Base-by-base conservation (phyloP, 2,113 vertebrate genomes). In the Lycaon pictus region DNA sequence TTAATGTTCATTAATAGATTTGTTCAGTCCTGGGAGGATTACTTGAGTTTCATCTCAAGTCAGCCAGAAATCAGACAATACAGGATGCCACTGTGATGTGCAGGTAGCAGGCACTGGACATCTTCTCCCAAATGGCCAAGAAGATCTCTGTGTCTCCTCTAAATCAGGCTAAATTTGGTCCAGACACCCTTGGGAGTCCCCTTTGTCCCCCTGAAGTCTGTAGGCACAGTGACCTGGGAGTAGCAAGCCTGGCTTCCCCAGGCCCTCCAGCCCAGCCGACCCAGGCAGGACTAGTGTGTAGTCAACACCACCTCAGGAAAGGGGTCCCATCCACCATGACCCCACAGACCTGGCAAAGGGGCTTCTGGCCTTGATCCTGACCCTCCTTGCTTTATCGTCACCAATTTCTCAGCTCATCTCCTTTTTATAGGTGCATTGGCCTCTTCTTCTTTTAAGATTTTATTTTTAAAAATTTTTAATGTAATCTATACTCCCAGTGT, bases 51-150 rank as follows among this genome's bases (percentile, higher is more conserved):
- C 19, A 32, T 32, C 91, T 79, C 72, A 72, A 51, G 69, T 80
- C 37, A n/a, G 48, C 15, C 5, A 60, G 83, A 77, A 71, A 22
- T 29, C 43, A 27, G 58, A 55, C 29, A 7, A 37, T 10, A 11
- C 35, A 62, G 58, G 6, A 25, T 37, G 48, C 20, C 55, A 20
- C 53, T n/a, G 58, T 1, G 1, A 0, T 19, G 5, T 53, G 29
- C 19, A 0, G 16, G 17, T 12, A 10, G 48, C 58, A n/a, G 20
- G 27, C 16, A 16, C 55, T 13, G 8, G 22, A 20, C 1, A 3
- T 13, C 48, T 63, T 62, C 37, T 74, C 56, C 43, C 20, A 23
- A 29, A 69, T 5, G 48, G 5, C 43, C 25, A 32, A 7, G 35
- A 72, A 85, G 63, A 22, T 71, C 55, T 86, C 69, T 89, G 27